phyloP scores from a whole-genome alignment of 2,888 invertebrate genomes.

The Eupeodes luniger region DNA sequence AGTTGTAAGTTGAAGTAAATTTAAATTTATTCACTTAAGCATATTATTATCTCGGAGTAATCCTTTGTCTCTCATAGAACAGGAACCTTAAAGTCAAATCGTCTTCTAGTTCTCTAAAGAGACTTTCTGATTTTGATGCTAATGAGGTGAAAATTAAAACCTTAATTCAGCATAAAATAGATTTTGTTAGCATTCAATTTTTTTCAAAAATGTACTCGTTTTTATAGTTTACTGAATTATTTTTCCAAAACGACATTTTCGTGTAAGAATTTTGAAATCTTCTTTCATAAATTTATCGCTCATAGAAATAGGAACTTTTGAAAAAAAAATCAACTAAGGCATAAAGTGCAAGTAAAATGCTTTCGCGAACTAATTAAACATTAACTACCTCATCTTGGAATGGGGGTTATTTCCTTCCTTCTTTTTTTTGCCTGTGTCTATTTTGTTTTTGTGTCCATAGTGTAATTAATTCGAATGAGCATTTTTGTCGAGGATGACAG shows the following conservation, averaged over 20 bases:
- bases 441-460: conserved; percentile 17
- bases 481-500: conserved; percentile 54
- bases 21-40: conserved; percentile 62
- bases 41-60: conserved; percentile 49
- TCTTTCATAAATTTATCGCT: conserved; percentile 34
- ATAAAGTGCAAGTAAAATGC: conserved; percentile 62
- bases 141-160: conserved; percentile 61
- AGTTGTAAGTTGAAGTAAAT: conserved; percentile 19
- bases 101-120: conserved; percentile 31
- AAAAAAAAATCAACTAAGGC: conserved; percentile 48
- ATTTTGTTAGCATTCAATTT: conserved; percentile 38
- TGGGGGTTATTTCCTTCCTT: conserved; percentile 2
- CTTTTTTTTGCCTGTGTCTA: background rate
- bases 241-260: background rate
- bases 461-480: conserved; percentile 69
- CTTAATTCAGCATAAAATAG: conserved; percentile 59
- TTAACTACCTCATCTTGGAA: conserved; percentile 58
- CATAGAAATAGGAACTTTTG: conserved; percentile 22
- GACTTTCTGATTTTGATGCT: conserved; percentile 56
- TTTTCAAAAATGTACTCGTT: background rate
- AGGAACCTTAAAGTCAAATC: conserved; percentile 32
- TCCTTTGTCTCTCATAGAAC: conserved; percentile 10
- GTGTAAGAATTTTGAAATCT: conserved; percentile 29
- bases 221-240: conserved; percentile 9
- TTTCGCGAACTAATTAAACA: conserved; percentile 72